Evolutionary conservation across 2,888 invertebrate species (phyloP), one percentile per base, ranked within the genome.

Genomic region (Platycheirus albimanus): DNA sequence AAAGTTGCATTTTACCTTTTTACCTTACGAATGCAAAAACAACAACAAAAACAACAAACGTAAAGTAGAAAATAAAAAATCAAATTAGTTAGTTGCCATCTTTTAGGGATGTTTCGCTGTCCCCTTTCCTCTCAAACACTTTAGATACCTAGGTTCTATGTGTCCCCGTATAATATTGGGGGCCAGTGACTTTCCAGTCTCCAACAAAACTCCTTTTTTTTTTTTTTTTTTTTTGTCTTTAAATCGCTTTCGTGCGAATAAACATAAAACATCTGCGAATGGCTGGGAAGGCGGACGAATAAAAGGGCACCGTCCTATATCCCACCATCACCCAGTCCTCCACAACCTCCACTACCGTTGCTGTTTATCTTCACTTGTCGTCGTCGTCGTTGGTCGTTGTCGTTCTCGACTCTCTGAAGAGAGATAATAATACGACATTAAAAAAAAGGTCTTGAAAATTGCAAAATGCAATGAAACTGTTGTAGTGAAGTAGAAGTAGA

Each of bases 281-380:
- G 41, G 13, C 41, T 74, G 54, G 47, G n/a, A 38, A 76, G 64
- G 47, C 49, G 38, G 66, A 71, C 58, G 7, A 76, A 33, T 49
- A 76, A 81, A 81, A 81, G 76, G 80, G 76, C 80, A 81, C 76
- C 58, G 70, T 70, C 66, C 76, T 81, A 43, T 36, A 63, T 33
- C 7, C 49, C 11, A 19, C 20, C 45, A 24, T 17, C 15, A 43
- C 7, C 43, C 28, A 41, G 11, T 67, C 36, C 49, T 19, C 24
- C 58, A 49, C 20, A 33, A 24, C 24, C 36, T 13, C 10, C 36
- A 3, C 11, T 6, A 10, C 4, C 47, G n/a, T 17, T 28, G 13
- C 13, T 30, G 56, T 36, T 54, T 41, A 49, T 78, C 58, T 52
- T 41, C 67, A 76, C 75, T 76, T 67, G 76, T 69, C 79, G 76